phyloP scores from a whole-genome alignment of 2,888 invertebrate genomes.

The Pterobdella sp. region DNA sequence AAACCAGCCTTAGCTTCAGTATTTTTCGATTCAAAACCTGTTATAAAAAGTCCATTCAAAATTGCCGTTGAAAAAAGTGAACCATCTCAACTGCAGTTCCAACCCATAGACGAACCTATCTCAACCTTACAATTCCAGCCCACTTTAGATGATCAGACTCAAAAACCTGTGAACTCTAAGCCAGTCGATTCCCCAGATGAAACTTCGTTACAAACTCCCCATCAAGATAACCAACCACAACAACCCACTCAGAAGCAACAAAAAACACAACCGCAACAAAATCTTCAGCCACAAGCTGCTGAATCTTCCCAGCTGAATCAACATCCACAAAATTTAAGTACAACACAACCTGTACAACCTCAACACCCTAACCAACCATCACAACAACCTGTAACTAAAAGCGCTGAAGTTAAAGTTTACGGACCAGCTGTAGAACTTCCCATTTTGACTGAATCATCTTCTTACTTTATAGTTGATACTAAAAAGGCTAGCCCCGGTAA shows the following conservation, averaged over 20 bases:
- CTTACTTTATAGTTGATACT: conserved; percentile 76
- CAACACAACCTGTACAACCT: background rate
- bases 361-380: conserved; percentile 10
- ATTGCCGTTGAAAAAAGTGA: conserved; percentile 7
- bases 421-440: conserved; percentile 62
- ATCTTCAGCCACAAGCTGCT: background rate
- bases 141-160: background rate
- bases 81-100: background rate
- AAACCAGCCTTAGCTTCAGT: conserved; percentile 41
- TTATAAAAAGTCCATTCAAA: conserved; percentile 29
- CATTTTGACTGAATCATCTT: conserved; percentile 66
- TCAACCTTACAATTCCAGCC: background rate
- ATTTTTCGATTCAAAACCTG: conserved; percentile 23
- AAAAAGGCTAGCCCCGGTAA: conserved; percentile 70
- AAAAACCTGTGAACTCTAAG: background rate
- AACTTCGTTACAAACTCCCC: background rate
- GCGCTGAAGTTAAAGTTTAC: conserved; percentile 26
- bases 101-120: background rate
- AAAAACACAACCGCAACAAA: background rate
- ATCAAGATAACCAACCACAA: background rate
- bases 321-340: background rate
- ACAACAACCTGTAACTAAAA: background rate
- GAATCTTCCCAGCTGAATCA: background rate
- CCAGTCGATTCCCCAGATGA: background rate
- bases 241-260: background rate